These are phyloP conservation scores for Romanogobio albipinnatus DNA, from an alignment of 2,113 vertebrate species.

Conservation along the genomic window DNA sequence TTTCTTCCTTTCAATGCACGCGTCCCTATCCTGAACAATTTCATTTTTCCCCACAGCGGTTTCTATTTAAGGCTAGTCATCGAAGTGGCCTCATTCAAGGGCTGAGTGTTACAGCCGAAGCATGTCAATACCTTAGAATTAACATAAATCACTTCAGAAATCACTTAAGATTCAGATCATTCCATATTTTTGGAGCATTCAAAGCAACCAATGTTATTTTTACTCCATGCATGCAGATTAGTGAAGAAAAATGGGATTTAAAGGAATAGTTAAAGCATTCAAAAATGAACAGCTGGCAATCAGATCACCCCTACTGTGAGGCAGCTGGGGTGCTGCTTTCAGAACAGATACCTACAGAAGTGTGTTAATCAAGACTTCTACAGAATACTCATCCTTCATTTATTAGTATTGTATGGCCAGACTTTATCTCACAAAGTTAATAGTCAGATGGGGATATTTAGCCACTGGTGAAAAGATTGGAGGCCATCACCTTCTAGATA, in stretches of 20 bases:
- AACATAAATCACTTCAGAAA: neutral
- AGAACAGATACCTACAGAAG: slow-evolving; percentile 16
- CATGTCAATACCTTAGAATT: slow-evolving; percentile 17
- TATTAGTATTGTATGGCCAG: neutral
- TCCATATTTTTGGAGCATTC: neutral
- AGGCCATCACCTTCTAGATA: slow-evolving; percentile 15
- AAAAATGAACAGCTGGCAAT: slow-evolving; percentile 1
- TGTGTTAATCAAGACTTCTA: neutral
- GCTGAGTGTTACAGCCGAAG: neutral
- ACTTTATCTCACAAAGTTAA: neutral
- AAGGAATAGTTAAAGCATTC: neutral
- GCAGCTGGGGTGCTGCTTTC: slow-evolving; percentile 10
- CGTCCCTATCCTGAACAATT: neutral
- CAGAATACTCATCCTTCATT: neutral
- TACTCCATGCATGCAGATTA: slow-evolving; percentile 9
- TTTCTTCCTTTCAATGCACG: neutral
- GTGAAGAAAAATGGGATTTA: neutral
- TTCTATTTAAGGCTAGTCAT: neutral
- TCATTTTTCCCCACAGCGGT: neutral
- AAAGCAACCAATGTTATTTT: neutral
- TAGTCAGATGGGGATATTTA: neutral
- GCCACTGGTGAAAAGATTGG: neutral
- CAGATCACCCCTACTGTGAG: neutral
- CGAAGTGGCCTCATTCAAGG: neutral
- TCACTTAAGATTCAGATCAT: slow-evolving; percentile 4